Percentiles rank a stretch among this genome's conserved stretches.
phyloP scores from a whole-genome alignment of 2,797 vertebrate species.

The Alfaro cultratus region DNA sequence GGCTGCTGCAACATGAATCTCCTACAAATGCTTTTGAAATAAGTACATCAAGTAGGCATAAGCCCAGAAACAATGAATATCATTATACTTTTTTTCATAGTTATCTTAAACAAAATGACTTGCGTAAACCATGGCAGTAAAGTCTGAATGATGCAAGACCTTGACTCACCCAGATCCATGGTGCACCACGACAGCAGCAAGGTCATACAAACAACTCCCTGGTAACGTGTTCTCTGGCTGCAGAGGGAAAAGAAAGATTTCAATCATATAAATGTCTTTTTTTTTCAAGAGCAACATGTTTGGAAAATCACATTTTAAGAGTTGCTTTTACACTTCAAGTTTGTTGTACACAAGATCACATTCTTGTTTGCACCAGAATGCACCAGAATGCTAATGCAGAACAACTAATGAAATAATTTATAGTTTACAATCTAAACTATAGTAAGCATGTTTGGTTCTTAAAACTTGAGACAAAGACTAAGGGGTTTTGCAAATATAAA shows the following conservation, averaged over 20 bases:
- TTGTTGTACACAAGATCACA: not conserved
- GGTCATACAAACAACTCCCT: constrained; percentile 92
- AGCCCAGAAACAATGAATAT: not conserved
- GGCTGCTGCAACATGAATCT: not conserved
- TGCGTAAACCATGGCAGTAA: not conserved
- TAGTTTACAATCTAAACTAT: not conserved
- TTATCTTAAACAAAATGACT: not conserved
- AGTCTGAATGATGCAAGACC: constrained; percentile 5
- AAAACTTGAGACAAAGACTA: not conserved
- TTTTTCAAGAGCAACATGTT: not conserved
- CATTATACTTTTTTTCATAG: not conserved
- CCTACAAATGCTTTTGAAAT: not conserved
- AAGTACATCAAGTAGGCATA: not conserved
- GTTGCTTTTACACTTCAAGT: not conserved
- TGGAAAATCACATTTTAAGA: not conserved
- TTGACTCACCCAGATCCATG: constrained; percentile 96
- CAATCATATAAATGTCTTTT: not conserved
- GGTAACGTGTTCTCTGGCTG: constrained; percentile 92
- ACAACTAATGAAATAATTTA: not conserved
- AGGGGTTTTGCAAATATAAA: not conserved
- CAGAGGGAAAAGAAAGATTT: constrained; percentile 35
- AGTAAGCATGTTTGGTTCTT: not conserved
- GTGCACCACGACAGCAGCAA: constrained; percentile 95
- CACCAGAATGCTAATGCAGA: not conserved
- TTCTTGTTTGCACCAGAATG: no score